Evolutionary conservation across 2,797 vertebrate genomes (phyloP).

Genomic region (Rousettus madagascariensis): DNA sequence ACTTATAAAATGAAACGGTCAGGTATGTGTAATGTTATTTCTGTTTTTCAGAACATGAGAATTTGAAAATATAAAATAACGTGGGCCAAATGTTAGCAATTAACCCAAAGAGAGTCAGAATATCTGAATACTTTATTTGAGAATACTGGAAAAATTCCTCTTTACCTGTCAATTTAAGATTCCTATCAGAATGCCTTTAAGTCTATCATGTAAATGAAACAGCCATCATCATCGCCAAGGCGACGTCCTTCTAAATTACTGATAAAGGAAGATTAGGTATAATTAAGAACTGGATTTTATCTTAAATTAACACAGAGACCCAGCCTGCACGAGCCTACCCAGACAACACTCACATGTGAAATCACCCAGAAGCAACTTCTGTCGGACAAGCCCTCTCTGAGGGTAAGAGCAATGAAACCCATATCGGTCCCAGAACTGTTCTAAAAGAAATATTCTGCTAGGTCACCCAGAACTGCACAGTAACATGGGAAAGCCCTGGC

Average conservation of each 20-base stretch:
- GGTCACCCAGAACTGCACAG: not conserved
- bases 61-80: slow-evolving; percentile 30
- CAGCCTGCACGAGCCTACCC: not conserved
- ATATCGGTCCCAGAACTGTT: not conserved
- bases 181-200: slow-evolving; percentile 8
- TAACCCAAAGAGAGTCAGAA: not conserved
- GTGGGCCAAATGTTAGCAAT: not conserved
- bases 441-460: not conserved
- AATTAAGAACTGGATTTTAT: slow-evolving; percentile 36
- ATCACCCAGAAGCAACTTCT: not conserved
- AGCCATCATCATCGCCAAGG: not conserved
- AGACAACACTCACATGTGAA: not conserved
- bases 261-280: not conserved
- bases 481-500: not conserved
- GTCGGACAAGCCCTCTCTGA: not conserved
- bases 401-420: not conserved
- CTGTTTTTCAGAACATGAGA: slow-evolving; percentile 23
- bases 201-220: not conserved
- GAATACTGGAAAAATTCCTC: not conserved
- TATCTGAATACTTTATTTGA: slow-evolving; percentile 24
- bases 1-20: not conserved
- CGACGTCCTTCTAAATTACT: not conserved
- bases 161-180: slow-evolving; percentile 34
- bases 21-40: not conserved
- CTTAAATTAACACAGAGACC: slow-evolving; percentile 29